phyloP scores from a whole-genome alignment of 1,140 invertebrate genomes.

The Solen grandis region DNA sequence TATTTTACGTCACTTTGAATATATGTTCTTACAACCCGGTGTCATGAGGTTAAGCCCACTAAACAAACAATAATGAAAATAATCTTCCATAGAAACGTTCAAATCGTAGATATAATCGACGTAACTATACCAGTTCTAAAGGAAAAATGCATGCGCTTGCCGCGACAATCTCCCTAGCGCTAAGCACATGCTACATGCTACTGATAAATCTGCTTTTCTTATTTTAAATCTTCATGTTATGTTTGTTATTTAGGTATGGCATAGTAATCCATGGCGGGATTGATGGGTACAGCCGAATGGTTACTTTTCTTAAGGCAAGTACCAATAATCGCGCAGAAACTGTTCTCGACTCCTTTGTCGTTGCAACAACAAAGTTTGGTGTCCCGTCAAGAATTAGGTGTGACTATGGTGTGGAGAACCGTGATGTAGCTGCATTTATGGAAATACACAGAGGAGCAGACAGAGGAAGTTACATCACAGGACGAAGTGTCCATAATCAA shows the following conservation, averaged over 20 bases:
- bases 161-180: no score
- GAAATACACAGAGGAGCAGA: constrained; percentile 10
- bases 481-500: constrained; percentile 49
- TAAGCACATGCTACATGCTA: no score
- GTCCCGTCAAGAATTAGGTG: constrained; percentile 54
- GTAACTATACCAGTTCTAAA: no score
- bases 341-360: constrained; percentile 18
- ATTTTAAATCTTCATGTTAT: no score
- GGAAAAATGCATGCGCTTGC: no score
- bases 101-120: no score
- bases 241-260: constrained; percentile 57
- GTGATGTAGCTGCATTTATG: constrained; percentile 57
- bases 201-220: no score
- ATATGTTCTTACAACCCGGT: no score
- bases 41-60: no score
- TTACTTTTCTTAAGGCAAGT: constrained; percentile 42
- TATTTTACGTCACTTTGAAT: no score
- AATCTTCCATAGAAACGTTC: no score
- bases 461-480: constrained; percentile 35
- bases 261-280: constrained; percentile 63
- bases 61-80: no score
- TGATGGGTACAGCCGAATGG: constrained; percentile 60
- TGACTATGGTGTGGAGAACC: constrained; percentile 61
- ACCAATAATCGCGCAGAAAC: constrained; percentile 46
- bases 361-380: constrained; percentile 41